A percentile compares a stretch with the other conserved stretches of the same genome.
These are phyloP conservation scores for Ypsolopha sequella DNA, from an alignment of 2,888 invertebrate species.

Conservation along the genomic window DNA sequence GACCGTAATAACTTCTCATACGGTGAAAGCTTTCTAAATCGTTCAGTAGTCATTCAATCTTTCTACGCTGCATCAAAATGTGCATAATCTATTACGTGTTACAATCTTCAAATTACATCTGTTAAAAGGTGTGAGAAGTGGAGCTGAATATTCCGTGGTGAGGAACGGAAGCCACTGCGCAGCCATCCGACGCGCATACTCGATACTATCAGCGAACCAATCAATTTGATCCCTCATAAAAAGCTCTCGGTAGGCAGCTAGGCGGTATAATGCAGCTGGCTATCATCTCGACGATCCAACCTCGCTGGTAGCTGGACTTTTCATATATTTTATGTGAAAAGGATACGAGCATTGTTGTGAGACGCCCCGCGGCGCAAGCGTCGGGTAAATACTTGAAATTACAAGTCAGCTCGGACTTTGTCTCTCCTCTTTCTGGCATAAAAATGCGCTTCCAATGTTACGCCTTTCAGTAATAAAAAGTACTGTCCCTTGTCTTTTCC, in stretches of 20 bases:
- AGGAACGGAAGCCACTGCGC: conserved; percentile 25
- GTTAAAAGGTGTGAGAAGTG: conserved; percentile 48
- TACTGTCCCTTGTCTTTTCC: background rate
- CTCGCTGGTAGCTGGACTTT: conserved; percentile 58
- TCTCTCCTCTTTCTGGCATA: conserved; percentile 19
- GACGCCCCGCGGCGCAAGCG: conserved; percentile 54
- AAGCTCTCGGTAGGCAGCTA: conserved; percentile 60
- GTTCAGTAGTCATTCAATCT: conserved; percentile 18
- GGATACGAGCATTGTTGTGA: conserved; percentile 66
- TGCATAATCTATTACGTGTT: conserved; percentile 36
- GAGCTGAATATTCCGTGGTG: conserved; percentile 33
- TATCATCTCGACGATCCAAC: conserved; percentile 59
- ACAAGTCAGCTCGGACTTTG: conserved; percentile 49
- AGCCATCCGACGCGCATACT: conserved; percentile 43
- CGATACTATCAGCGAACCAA: conserved; percentile 66
- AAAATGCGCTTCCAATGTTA: conserved; percentile 68
- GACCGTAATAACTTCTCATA: background rate
- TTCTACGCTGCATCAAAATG: conserved; percentile 34
- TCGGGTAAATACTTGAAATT: conserved; percentile 68
- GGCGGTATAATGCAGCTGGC: conserved; percentile 47
- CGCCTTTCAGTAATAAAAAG: conserved; percentile 49
- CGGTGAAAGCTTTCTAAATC: conserved; percentile 7
- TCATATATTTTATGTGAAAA: conserved; percentile 71
- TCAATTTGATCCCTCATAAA: conserved; percentile 71
- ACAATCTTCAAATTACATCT: conserved; percentile 38